Base-by-base conservation (phyloP, 2,888 invertebrate genomes). In the Cephalotes varians region DNA sequence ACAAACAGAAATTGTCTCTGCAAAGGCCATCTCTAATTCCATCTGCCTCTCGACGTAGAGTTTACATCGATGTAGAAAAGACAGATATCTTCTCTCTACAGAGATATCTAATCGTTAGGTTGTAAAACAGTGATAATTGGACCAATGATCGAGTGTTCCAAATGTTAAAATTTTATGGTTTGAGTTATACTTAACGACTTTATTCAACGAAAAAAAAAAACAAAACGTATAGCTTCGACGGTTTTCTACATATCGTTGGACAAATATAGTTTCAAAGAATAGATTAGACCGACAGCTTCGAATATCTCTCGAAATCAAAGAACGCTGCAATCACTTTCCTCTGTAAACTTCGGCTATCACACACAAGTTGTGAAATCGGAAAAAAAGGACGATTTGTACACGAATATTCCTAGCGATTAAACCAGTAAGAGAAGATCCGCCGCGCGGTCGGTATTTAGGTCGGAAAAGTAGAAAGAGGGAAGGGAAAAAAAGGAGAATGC, bases 401-500 rank as follows among this genome's bases (percentile, higher is more conserved):
- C 3, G 10, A 65, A 77, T 40, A 54, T 65, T 40, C 1, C 37
- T 65, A 51, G 28, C 15, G 51, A 25, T 2, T 76, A 44, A 64
- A 64, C 28, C 40, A 37, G 51, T 51, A 49, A 62, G 64, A n/a
- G 49, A 51, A 25, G 18, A 64, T 49, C 34, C 37, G 9, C 2
- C 15, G 3, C 49, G 31, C n/a, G 34, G 49, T 67, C 34, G 31
- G 18, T 64, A 65, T 77, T 65, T 40, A 54, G 54, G 3, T 44
- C 15, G 21, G 34, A 73, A 31, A 49, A 44, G 31, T 6, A 15
- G 1, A 51, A 47, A 62, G 49, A 47, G 49, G 12, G n/a, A 10
- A 34, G 58, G 31, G 31, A 77, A 67, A 51, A 56, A 47, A 72
- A 79, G 31, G 51, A 54, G 77, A 73, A 58, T 77, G 64, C 64